These are phyloP conservation scores for Barbus barbus DNA, from an alignment of 2,113 vertebrate species.

Conservation along the genomic window DNA sequence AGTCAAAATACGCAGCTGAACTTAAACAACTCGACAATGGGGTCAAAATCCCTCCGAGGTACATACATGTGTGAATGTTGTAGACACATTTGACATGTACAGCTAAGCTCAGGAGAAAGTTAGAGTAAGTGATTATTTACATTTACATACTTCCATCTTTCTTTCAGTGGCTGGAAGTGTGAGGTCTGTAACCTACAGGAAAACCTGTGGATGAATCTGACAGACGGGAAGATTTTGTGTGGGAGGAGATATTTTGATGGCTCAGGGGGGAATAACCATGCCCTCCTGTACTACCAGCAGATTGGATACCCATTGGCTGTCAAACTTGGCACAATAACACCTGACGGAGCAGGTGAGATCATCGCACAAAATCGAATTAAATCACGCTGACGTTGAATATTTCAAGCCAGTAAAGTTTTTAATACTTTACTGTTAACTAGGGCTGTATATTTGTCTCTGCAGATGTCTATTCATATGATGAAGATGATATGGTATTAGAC, in stretches of 20 bases:
- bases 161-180: conserved; percentile 92
- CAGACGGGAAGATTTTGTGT: conserved; percentile 91
- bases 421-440: neutral
- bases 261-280: conserved; percentile 95
- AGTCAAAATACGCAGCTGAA: conserved; percentile 88
- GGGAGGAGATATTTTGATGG: conserved; percentile 97
- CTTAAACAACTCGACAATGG: conserved; percentile 93
- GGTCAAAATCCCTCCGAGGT: conserved; percentile 94
- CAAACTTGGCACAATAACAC: conserved; percentile 97
- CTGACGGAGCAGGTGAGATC: conserved; percentile 88
- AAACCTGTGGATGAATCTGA: conserved; percentile 98
- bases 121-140: neutral
- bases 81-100: neutral
- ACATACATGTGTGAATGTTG: neutral
- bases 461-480: conserved; percentile 98
- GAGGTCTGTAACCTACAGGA: conserved; percentile 94
- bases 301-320: conserved; percentile 91
- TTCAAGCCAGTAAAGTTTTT: neutral
- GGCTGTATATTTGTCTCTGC: conserved; percentile 34
- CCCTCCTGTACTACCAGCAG: conserved; percentile 89
- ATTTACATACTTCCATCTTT: neutral
- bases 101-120: neutral
- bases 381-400: neutral
- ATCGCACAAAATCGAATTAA: neutral
- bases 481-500: conserved; percentile 98